Base-by-base conservation (phyloP, 2,797 vertebrate species). In the Myiothlypis coronata region DNA sequence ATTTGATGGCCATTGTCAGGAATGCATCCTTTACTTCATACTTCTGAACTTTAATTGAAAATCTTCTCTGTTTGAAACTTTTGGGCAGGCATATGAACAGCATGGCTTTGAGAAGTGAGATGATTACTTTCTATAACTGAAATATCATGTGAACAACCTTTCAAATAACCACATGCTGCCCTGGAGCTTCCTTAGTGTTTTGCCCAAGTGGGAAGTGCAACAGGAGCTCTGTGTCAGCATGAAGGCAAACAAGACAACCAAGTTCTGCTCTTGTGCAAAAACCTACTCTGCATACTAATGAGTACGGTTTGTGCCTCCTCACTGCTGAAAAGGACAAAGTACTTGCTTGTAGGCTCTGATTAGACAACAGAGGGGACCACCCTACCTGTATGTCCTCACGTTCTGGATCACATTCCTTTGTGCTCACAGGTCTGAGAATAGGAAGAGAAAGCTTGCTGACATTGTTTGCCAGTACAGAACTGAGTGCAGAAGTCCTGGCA, bases 301-400 rank as follows among this genome's bases (percentile, higher is more conserved):
- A 6, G 1, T 9, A 32, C 0, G 0, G 19, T 55, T 53, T 34
- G 26, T 16, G 18, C 28, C 70, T 47, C 37, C 69, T 35, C 1
- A 1, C 20, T 68, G 41, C 20, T 65, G 27, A 61, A 69, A 8
- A 61, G 16, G 60, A 60, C 21, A 35, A 70, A 71, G n/a, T 8
- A 55, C 28, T 30, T 50, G 24, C 34, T 34, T 35, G 14, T 19
- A 74, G n/a, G 56, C 17, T 65, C 43, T 7, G 3, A 46, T 22
- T 46, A 74, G 13, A 53, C 19, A 70, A 37, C 0, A 81, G 14
- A 72, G 5, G n/a, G 7, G 14, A 80, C 30, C 0, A 3, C 22
- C 19, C 37, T 12, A 15, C 21, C 8, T 21, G 9, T 26, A 11
- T 26, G 9, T 8, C 21, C 16, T 37, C 4, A 2, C 16, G 8